These are phyloP conservation scores for Acanthurus leucopareius DNA, from an alignment of 2,797 vertebrate genomes.

Conservation along the genomic window DNA sequence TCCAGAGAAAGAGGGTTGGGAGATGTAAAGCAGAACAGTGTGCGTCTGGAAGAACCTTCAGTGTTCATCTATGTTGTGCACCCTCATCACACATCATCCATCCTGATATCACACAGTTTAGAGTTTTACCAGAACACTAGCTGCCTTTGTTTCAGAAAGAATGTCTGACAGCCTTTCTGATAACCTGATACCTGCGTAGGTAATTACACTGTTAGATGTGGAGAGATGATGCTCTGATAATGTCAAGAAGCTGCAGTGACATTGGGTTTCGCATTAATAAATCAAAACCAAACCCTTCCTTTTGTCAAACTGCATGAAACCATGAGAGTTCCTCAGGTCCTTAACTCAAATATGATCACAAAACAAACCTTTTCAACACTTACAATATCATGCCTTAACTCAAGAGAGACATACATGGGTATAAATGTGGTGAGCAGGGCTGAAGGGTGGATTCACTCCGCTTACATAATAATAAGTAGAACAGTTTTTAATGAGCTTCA, in stretches of 20 bases:
- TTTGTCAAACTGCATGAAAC: background rate
- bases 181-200: constrained; percentile 61
- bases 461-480: background rate
- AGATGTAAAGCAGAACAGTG: constrained; percentile 4
- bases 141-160: constrained; percentile 55
- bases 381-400: background rate
- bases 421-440: background rate
- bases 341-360: background rate
- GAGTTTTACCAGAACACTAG: constrained; percentile 47
- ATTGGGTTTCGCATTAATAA: background rate
- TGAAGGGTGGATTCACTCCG: background rate
- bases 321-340: background rate
- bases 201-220: background rate
- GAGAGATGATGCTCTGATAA: background rate
- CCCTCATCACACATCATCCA: constrained; percentile 9
- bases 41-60: background rate
- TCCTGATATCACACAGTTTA: constrained; percentile 32
- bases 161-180: constrained; percentile 54
- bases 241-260: background rate
- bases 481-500: background rate
- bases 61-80: background rate
- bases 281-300: background rate
- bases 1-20: constrained; percentile 19
- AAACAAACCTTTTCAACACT: background rate
- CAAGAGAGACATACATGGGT: background rate